These are phyloP conservation scores for Heliconius hermathena DNA, from an alignment of 1,140 invertebrate species.

Conservation along the genomic window DNA sequence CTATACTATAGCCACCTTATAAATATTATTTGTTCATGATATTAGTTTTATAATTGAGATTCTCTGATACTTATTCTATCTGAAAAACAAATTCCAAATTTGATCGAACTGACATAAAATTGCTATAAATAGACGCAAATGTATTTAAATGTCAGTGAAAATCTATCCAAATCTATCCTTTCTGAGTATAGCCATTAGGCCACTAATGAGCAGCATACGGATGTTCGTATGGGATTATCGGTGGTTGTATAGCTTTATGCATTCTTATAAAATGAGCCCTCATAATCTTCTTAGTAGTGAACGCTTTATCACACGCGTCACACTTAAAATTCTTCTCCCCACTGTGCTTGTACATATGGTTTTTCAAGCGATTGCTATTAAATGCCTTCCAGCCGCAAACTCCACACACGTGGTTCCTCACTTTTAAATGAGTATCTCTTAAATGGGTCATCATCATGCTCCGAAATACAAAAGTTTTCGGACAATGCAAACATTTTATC, in stretches of 20 bases:
- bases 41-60: too few relatives aligned
- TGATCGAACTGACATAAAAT: not conserved
- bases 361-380: conserved; percentile 65
- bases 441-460: conserved; percentile 76
- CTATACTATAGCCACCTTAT: too few relatives aligned
- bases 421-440: conserved; percentile 67
- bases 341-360: conserved; percentile 75
- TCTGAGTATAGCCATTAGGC: not conserved
- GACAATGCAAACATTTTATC: conserved; percentile 69
- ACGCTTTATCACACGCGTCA: conserved; percentile 68
- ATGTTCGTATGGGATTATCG: conserved; percentile 54
- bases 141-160: not conserved
- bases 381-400: conserved; percentile 72
- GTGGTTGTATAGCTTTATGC: conserved; percentile 56
- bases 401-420: conserved; percentile 64
- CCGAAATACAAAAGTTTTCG: conserved; percentile 71
- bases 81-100: too few relatives aligned
- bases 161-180: not conserved
- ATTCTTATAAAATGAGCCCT: conserved; percentile 66
- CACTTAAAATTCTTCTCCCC: conserved; percentile 77
- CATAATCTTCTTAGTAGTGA: conserved; percentile 74
- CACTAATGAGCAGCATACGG: conserved; percentile 48
- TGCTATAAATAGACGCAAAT: not conserved
- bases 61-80: too few relatives aligned
- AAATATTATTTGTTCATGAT: too few relatives aligned